Conservation (phyloP, 1,140 invertebrate species). For the Bathynomus jamesi region DNA sequence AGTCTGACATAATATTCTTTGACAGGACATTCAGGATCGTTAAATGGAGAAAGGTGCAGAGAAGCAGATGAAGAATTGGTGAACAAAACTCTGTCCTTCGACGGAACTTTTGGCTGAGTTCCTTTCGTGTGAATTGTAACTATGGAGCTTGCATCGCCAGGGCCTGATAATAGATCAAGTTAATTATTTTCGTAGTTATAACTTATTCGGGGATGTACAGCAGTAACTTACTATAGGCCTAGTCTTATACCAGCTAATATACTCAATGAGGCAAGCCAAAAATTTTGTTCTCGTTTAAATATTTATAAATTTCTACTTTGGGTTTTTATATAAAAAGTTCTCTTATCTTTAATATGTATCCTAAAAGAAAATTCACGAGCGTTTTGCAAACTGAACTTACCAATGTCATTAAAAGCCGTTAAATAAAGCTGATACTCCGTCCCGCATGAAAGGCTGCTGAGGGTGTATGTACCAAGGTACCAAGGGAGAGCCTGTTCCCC, state of each 20-base stretch:
- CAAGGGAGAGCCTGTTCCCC: conserved; percentile 47
- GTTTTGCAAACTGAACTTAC: too few relatives aligned
- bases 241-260: too few relatives aligned
- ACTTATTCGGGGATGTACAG: too few relatives aligned
- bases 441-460: conserved; percentile 40
- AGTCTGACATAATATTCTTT: neutral
- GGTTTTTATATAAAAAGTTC: too few relatives aligned
- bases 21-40: conserved; percentile 22
- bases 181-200: too few relatives aligned
- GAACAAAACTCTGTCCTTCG: conserved; percentile 25
- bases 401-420: conserved; percentile 43
- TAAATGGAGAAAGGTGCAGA: conserved; percentile 16
- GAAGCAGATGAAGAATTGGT: conserved; percentile 20
- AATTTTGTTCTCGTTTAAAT: too few relatives aligned
- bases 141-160: conserved; percentile 41
- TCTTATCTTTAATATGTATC: too few relatives aligned
- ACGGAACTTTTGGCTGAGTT: conserved; percentile 41
- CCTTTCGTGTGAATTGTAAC: conserved; percentile 44
- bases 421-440: conserved; percentile 44
- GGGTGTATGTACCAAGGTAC: conserved; percentile 28
- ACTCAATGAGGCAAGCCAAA: too few relatives aligned
- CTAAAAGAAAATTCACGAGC: too few relatives aligned
- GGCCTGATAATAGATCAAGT: too few relatives aligned
- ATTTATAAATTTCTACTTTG: too few relatives aligned
- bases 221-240: too few relatives aligned